phyloP scores from a whole-genome alignment of 2,113 vertebrate genomes.

The Circaetus gallicus region DNA sequence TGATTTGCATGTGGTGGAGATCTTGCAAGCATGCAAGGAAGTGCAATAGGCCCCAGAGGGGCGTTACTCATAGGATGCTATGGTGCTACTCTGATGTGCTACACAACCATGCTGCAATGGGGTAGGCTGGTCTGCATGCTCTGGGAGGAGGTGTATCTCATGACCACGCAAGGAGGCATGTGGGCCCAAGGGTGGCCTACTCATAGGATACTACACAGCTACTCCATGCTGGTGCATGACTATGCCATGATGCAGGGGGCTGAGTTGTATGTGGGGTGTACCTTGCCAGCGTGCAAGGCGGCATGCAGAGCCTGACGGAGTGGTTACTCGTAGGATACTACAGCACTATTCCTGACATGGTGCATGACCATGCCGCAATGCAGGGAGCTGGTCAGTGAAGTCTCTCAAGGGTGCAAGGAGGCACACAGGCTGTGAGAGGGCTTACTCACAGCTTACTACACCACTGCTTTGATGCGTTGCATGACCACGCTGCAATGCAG shows the following conservation, averaged over 20 bases:
- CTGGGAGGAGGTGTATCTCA: accelerated
- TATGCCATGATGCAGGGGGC: accelerated
- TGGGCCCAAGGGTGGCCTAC: not conserved
- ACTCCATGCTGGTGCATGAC: accelerated
- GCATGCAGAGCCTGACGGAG: accelerated
- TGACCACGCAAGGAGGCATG: not conserved
- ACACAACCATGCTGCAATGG: accelerated
- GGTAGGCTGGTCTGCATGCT: not conserved
- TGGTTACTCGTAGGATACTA: not conserved
- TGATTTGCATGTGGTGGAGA: accelerated
- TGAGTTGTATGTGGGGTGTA: accelerated
- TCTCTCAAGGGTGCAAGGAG: not conserved
- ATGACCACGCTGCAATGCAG: accelerated
- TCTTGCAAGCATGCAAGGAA: not conserved
- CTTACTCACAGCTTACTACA: not conserved
- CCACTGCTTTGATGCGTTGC: no score
- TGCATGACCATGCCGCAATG: accelerated
- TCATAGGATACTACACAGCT: not conserved
- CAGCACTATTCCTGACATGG: accelerated
- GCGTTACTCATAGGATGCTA: not conserved
- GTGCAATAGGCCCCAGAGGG: no score
- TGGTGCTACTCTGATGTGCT: not conserved
- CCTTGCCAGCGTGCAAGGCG: accelerated
- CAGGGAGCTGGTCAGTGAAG: not conserved
- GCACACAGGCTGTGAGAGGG: not conserved